Percentiles rank a stretch among this genome's conserved stretches.
Conservation (phyloP, 2,888 invertebrate species). For the Aporophyla lueneburgensis region DNA sequence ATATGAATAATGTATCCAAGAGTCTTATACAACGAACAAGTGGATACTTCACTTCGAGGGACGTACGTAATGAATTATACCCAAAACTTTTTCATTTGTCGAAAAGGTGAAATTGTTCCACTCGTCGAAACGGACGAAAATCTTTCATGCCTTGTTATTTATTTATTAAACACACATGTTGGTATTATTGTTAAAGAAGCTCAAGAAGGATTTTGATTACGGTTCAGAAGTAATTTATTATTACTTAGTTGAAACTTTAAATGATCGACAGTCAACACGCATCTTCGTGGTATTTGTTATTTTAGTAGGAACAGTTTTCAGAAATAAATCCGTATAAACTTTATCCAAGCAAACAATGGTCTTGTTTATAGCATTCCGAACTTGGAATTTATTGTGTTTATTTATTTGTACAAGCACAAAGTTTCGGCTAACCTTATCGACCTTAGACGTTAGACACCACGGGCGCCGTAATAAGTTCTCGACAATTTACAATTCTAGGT, state of each 20-base stretch:
- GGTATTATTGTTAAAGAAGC: neutral
- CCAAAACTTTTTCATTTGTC: constrained; percentile 32
- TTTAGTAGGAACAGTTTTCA: constrained; percentile 33
- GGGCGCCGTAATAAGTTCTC: constrained; percentile 35
- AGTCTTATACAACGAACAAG: constrained; percentile 6
- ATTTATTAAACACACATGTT: neutral
- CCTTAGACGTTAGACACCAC: constrained; percentile 32
- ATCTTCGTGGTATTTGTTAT: constrained; percentile 24
- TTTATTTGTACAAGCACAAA: constrained; percentile 60
- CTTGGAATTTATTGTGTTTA: constrained; percentile 56
- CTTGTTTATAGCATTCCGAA: constrained; percentile 55
- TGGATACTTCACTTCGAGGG: constrained; percentile 14
- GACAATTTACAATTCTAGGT: constrained; percentile 15
- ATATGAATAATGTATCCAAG: constrained; percentile 34
- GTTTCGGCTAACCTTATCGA: constrained; percentile 53
- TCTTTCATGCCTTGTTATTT: constrained; percentile 17
- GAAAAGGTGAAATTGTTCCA: constrained; percentile 10
- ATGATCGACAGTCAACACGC: neutral
- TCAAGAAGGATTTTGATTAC: neutral
- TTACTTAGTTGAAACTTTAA: constrained; percentile 20
- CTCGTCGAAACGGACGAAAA: neutral
- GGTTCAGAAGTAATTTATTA: constrained; percentile 7
- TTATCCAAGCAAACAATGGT: constrained; percentile 37
- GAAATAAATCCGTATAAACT: constrained; percentile 47
- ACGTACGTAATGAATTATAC: constrained; percentile 31